phyloP scores from a whole-genome alignment of 2,797 vertebrate species.

The Onychomys arenicola region DNA sequence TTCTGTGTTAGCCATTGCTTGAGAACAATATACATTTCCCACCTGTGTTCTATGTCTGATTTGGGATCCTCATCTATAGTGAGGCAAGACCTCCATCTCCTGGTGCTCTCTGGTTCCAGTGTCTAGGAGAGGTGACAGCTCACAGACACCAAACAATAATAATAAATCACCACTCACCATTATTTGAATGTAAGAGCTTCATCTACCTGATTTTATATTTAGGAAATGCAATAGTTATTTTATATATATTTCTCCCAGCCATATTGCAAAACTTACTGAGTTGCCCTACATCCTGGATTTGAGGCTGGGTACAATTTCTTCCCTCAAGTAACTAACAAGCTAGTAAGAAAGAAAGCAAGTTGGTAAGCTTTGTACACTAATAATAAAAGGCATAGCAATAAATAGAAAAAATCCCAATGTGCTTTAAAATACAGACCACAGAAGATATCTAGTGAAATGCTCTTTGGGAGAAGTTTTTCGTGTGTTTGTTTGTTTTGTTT shows the following conservation, averaged over 20 bases:
- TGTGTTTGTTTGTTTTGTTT: neutral
- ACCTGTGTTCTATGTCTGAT: neutral
- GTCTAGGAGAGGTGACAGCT: neutral
- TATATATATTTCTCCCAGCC: neutral
- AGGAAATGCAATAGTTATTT: neutral
- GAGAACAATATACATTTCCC: neutral
- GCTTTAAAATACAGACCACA: neutral
- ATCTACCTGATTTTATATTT: neutral
- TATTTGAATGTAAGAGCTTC: neutral
- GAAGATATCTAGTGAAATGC: neutral
- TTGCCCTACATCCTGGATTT: neutral
- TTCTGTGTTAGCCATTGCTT: conserved; percentile 13
- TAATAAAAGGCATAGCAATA: neutral
- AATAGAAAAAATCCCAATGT: neutral
- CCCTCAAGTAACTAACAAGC: neutral
- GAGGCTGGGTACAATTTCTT: neutral
- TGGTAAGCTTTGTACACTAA: neutral
- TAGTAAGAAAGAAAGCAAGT: neutral
- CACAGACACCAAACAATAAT: neutral
- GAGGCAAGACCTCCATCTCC: neutral
- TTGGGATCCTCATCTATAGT: neutral
- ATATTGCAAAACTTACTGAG: neutral
- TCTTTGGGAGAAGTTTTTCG: neutral
- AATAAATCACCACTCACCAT: neutral
- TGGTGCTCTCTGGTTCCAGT: neutral